Evolutionary conservation across 2,888 invertebrate genomes (phyloP), one percentile per base, ranked within the genome.

Genomic region (Machimus atricapillus): DNA sequence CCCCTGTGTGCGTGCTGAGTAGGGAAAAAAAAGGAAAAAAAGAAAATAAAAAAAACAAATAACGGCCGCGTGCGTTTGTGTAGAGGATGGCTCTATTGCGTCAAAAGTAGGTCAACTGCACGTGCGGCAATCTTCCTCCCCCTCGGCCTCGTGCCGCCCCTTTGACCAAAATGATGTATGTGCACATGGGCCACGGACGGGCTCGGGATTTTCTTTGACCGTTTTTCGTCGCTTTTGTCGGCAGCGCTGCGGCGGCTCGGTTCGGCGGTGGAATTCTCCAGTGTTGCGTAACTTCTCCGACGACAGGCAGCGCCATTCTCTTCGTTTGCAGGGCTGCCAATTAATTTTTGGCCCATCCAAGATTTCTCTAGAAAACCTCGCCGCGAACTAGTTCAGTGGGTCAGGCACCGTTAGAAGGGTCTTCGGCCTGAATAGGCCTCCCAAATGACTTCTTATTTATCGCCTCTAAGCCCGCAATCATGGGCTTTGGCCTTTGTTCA

Each of bases 21-120:
- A 2, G 43, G 9, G 14, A 3, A 46, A 46, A 46, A 46, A 40
- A 7, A 7, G 4, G 0, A 14, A 46, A 14, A 46, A 46, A 37
- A 58, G 40, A 58, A 31, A 1, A 31, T 31, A 31, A 1, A 3
- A 34, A 2, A 4, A 31, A 31, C 31, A 31, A 34, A 34, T 34
- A 34, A 37, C 82, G 43, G 37, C 34, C 37, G 16, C 12, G 34
- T 82, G 82, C 82, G 82, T n/a, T 19, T 58, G 58, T 82, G 82
- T 82, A 66, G 58, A 14, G 37, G 34, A 58, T 58, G 58, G 27
- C 23, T 58, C 58, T 27, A 82, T 82, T 82, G 58, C 34, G 16
- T 14, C 37, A 37, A 82, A 82, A 82, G 58, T 82, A 66, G 82
- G 82, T 82, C 82, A 82, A 82, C 58, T 82, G 82, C 82, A 82